A percentile compares a stretch with the other conserved stretches of the same genome.
phyloP scores from a whole-genome alignment of 2,113 vertebrate genomes.

The Notechis scutatus region DNA sequence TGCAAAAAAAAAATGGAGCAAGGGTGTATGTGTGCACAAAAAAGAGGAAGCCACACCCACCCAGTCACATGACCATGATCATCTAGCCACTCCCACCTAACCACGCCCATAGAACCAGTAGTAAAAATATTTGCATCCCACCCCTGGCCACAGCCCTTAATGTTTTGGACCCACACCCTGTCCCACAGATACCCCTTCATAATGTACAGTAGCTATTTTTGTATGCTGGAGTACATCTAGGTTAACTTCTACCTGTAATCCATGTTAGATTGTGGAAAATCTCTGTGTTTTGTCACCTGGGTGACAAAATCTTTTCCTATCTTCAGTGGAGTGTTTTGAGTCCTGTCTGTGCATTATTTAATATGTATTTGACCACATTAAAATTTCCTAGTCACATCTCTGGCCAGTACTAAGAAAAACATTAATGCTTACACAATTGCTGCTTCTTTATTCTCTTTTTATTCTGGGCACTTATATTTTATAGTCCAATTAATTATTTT shows the following conservation, averaged over 20 bases:
- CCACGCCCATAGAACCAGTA: too few species aligned
- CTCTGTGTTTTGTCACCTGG: background rate
- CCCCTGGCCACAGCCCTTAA: background rate
- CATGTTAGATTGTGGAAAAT: background rate
- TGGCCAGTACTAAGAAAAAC: conserved; percentile 20
- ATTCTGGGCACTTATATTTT: conserved; percentile 40
- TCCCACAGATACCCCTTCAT: background rate
- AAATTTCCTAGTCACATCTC: conserved; percentile 16
- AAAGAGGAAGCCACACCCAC: too few species aligned
- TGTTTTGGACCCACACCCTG: background rate
- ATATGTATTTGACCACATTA: background rate
- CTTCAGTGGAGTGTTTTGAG: background rate
- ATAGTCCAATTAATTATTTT: conserved; percentile 49
- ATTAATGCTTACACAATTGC: background rate
- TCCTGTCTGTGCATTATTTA: conserved; percentile 3
- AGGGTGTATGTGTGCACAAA: too few species aligned
- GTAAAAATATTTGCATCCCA: too few species aligned
- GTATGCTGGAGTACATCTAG: background rate
- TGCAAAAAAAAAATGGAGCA: too few species aligned
- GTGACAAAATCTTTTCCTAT: background rate
- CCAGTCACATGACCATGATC: too few species aligned
- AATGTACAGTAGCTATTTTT: background rate
- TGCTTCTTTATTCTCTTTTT: conserved; percentile 30
- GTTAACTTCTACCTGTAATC: background rate
- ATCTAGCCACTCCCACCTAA: too few species aligned